Evolutionary conservation across 2,113 vertebrate genomes (phyloP).

Genomic region (Regulus satrapa): DNA sequence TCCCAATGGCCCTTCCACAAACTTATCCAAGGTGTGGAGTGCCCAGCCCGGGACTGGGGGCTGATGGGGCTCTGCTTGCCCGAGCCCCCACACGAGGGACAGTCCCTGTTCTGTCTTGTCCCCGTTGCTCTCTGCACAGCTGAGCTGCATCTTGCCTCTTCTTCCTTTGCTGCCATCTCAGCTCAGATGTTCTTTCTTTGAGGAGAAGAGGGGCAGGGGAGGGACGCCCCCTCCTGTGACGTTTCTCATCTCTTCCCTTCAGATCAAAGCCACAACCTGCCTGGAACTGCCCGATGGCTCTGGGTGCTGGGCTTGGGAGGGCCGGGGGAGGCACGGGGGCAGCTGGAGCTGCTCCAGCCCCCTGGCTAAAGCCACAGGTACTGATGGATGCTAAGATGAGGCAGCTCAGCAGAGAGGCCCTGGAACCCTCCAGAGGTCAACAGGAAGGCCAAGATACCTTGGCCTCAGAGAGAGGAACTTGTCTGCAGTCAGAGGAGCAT

Average conservation of each 20-base stretch:
- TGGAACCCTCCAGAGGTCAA: background rate
- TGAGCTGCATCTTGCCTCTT: background rate
- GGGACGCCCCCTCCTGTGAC: background rate
- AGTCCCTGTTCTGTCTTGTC: background rate
- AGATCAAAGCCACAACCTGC: background rate
- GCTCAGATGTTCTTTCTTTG: background rate
- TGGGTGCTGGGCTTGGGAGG: background rate
- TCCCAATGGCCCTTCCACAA: background rate
- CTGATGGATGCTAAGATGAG: background rate
- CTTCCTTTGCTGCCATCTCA: background rate
- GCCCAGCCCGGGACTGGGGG: background rate
- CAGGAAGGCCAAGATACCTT: background rate
- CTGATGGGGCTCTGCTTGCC: background rate
- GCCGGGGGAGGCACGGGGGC: background rate
- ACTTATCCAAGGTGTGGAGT: background rate
- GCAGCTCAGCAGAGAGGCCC: background rate
- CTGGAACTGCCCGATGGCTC: background rate
- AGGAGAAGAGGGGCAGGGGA: background rate
- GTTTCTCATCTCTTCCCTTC: background rate
- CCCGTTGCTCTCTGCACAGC: background rate
- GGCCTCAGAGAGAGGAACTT: background rate
- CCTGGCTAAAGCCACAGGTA: rapidly evolving
- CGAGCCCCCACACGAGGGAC: rapidly evolving
- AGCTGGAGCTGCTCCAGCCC: background rate
- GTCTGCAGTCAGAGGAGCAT: background rate